Evolutionary conservation across 2,797 vertebrate genomes (phyloP).

Genomic region (Gallinago nigripennis): DNA sequence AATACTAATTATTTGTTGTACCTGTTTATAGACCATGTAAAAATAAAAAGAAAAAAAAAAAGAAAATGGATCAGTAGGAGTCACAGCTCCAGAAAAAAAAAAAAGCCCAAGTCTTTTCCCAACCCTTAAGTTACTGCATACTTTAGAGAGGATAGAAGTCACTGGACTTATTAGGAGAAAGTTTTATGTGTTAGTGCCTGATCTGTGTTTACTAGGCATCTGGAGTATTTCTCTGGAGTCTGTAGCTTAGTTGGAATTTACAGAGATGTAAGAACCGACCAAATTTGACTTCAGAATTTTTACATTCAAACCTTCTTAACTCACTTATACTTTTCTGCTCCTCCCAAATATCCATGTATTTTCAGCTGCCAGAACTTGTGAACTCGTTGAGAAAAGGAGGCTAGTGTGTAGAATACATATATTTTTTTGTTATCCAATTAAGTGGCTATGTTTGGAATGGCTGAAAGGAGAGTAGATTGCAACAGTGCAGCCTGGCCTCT

Average conservation of each 20-base stretch:
- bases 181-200: background rate
- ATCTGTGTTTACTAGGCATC: background rate
- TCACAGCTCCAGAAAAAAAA: background rate
- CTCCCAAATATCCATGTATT: background rate
- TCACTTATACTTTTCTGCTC: background rate
- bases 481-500: background rate
- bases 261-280: background rate
- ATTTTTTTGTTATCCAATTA: background rate
- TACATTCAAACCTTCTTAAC: background rate
- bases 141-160: background rate
- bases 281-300: background rate
- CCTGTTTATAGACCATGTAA: background rate
- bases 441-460: background rate
- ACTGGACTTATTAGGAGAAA: background rate
- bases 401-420: background rate
- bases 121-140: background rate
- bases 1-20: background rate
- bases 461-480: background rate
- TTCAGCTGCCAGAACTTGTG: background rate
- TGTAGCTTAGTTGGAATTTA: background rate
- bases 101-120: background rate
- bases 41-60: background rate
- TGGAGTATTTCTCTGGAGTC: background rate
- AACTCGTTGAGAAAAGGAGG: background rate
- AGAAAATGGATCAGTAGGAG: background rate